These are phyloP conservation scores for Rattus norvegicus DNA, from an alignment of 2,113 vertebrate species.

Conservation along the genomic window GRCr8 NC_086039.1:155835501-155836000, in stretches of 20 bases:
- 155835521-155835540: not conserved
- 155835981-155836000: not conserved
- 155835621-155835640: not conserved
- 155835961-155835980: not conserved
- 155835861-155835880: not conserved
- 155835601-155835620: not conserved
- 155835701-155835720: not conserved
- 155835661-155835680: too few relatives aligned
- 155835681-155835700: not conserved
- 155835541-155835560: not conserved
- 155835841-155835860: not conserved
- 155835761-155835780: not conserved
- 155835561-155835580: not conserved
- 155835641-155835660: not conserved
- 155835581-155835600: not conserved
- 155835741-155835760: not conserved
- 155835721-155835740: not conserved
- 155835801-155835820: not conserved
- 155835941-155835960: not conserved
- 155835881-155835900: not conserved
- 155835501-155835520: not conserved
- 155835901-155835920: not conserved
- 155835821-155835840: not conserved
- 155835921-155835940: not conserved
- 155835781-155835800: not conserved